Evolutionary conservation across 1,140 invertebrate genomes (phyloP), one percentile per base, ranked within the genome.

Genomic region (Oreohelix idahoensis): DNA sequence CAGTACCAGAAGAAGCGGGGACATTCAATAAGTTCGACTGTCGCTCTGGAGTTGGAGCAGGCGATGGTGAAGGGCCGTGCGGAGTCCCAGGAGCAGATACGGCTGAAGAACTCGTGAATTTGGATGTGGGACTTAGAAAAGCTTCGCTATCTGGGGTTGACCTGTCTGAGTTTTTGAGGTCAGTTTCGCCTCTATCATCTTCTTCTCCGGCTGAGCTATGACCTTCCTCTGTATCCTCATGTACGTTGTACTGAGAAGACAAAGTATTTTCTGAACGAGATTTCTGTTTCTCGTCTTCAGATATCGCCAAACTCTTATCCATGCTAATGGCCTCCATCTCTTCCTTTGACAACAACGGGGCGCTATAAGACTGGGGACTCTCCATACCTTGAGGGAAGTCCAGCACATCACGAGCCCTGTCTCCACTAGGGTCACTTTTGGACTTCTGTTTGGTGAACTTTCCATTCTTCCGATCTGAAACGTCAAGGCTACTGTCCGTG

Each of bases 391-490:
- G 73, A 38, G 89, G 75, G 81, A 88, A 86, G 69, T 89, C 88
- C 73, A 86, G 79, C 35, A 83, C 84, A n/a, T 88, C 88, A 17
- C 86, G 86, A 32, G 86, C 84, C 49, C 88, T 86, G 42, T 88
- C 88, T 17, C 90, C 88, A 71, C 88, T 89, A 10, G 91, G 91
- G 85, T 92, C 91, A 86, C 91, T 92, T 81, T 89, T 90, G 49
- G 91, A 91, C 85, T 92, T 92, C 66, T 88, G 91, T 81, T 92
- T 92, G n/a, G 83, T 51, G 17, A 85, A 75, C 86, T 91, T 90
- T 2, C 87, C 87, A 73, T 87, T 89, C 71, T 83, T 84, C 26
- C 88, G 84, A 29, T 88, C 88, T 29, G 83, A 87, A 32, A 88
- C 84, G 38, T 79, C 58, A 23, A 15, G 23, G 63, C 87, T 84